Evolutionary conservation across 2,888 invertebrate genomes (phyloP).

Genomic region (Cataglyphis cursor): DNA sequence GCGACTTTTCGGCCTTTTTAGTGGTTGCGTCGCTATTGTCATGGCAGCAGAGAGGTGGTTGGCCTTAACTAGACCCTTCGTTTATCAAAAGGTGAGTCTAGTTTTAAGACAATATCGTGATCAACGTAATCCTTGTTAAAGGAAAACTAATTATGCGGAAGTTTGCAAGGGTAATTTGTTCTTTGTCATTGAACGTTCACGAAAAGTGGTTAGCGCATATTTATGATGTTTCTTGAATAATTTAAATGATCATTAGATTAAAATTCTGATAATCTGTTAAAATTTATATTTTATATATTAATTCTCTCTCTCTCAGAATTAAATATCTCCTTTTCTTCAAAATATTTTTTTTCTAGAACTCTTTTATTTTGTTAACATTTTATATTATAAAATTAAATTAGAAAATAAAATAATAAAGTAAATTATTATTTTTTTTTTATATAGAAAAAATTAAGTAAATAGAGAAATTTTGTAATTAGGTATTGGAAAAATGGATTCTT

Average conservation of each 20-base stretch:
- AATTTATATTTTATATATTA: background rate
- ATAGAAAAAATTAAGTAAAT: background rate
- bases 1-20: slow-evolving; percentile 94
- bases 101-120: slow-evolving; percentile 53
- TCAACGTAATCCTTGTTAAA: background rate
- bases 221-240: background rate
- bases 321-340: background rate
- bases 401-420: background rate
- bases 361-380: background rate
- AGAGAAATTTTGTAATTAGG: background rate
- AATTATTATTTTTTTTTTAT: background rate
- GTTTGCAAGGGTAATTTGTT: background rate
- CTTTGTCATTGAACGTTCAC: background rate
- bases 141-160: background rate
- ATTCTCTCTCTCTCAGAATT: background rate
- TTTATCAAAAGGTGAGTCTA: slow-evolving; percentile 93
- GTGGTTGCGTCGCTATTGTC: slow-evolving; percentile 95
- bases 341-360: background rate
- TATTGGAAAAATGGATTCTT: background rate
- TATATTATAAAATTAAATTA: background rate
- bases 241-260: background rate
- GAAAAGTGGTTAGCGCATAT: background rate
- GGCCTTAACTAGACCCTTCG: slow-evolving; percentile 94
- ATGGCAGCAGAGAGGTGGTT: slow-evolving; percentile 96
- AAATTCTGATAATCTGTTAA: background rate